Evolutionary conservation across 2,888 invertebrate genomes (phyloP).

Genomic region (Tetheella fluctuosa): DNA sequence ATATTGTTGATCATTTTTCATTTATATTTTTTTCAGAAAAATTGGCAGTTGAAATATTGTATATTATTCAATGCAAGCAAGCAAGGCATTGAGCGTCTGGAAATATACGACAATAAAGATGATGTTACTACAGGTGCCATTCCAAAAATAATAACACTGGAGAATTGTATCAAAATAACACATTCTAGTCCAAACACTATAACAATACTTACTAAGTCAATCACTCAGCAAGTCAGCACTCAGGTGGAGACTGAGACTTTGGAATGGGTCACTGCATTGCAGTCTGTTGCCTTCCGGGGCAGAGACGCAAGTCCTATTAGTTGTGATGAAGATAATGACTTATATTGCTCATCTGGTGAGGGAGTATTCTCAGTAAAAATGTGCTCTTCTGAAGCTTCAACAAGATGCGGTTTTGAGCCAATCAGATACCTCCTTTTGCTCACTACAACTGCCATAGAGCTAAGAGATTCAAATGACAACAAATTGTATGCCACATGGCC

Average conservation of each 20-base stretch:
- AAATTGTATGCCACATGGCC: constrained; percentile 91
- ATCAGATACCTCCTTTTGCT: constrained; percentile 89
- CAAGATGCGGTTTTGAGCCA: constrained; percentile 88
- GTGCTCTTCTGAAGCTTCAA: constrained; percentile 90
- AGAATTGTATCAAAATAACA: constrained; percentile 94
- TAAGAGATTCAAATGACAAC: constrained; percentile 86
- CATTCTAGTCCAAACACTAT: constrained; percentile 85
- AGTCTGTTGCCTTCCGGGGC: constrained; percentile 92
- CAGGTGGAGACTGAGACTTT: constrained; percentile 87
- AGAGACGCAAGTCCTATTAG: constrained; percentile 82
- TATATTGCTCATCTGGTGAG: constrained; percentile 94
- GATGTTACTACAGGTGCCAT: constrained; percentile 86
- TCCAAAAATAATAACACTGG: constrained; percentile 91
- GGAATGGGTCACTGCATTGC: constrained; percentile 91
- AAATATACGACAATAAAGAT: constrained; percentile 92
- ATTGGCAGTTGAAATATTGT: constrained; percentile 91
- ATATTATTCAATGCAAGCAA: constrained; percentile 92
- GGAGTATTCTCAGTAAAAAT: constrained; percentile 91
- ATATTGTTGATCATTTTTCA: constrained; percentile 34
- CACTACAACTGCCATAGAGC: constrained; percentile 89
- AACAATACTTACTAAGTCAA: constrained; percentile 90
- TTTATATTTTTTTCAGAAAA: constrained; percentile 86
- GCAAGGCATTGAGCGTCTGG: constrained; percentile 92
- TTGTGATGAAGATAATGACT: constrained; percentile 93
- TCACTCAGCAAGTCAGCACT: constrained; percentile 85